These are phyloP conservation scores for Peromyscus maniculatus DNA, from an alignment of 2,113 vertebrate genomes.

Conservation along the genomic window DNA sequence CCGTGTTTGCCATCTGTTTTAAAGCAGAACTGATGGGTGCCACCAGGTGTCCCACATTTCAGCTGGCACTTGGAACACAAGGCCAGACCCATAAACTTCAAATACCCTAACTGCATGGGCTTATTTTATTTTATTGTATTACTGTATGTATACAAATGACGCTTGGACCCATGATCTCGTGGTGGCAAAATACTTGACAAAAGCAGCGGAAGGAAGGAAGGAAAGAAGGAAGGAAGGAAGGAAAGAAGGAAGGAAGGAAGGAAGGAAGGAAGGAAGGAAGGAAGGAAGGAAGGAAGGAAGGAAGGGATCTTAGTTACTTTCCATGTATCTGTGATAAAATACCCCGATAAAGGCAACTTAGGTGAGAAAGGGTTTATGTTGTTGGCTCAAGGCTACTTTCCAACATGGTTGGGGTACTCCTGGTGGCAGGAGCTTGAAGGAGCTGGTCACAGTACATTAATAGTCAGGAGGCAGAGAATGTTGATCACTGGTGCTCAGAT, in stretches of 20 bases:
- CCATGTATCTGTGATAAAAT: not conserved
- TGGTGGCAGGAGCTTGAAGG: not conserved
- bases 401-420: not conserved
- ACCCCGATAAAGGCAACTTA: not conserved
- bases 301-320: not conserved
- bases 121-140: not conserved
- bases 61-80: not conserved
- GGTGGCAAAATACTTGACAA: not conserved
- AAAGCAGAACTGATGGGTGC: not conserved
- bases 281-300: too few relatives aligned
- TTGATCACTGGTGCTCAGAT: not conserved
- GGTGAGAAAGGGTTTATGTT: not conserved
- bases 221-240: too few relatives aligned
- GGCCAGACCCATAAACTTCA: not conserved
- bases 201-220: too few relatives aligned
- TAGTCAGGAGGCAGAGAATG: not conserved
- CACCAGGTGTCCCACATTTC: not conserved
- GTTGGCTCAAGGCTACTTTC: not conserved
- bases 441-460: not conserved
- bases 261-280: too few relatives aligned
- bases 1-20: not conserved
- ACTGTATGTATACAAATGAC: not conserved
- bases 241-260: too few relatives aligned
- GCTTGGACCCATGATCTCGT: not conserved
- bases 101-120: not conserved